Percentiles rank a stretch among this genome's conserved stretches.
Conservation (phyloP, 2,797 vertebrate genomes). For the Melopsittacus undulatus region DNA sequence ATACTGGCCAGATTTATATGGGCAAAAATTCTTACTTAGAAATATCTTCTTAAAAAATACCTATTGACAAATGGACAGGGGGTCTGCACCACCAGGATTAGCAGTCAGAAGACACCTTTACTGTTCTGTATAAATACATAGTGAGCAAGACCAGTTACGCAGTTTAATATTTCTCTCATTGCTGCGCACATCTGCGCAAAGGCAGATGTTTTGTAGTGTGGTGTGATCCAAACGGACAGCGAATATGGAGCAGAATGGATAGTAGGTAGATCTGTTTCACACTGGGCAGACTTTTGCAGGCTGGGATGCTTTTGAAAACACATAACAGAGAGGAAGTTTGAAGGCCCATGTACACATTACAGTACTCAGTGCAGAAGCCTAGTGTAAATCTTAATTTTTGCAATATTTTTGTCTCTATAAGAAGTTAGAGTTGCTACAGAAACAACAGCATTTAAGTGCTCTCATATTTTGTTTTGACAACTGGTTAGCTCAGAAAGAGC, state of each 20-base stretch:
- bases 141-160: background rate
- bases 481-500: background rate
- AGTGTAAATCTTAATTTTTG: background rate
- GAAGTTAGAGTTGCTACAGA: background rate
- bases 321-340: background rate
- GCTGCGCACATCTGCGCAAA: background rate
- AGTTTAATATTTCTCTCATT: background rate
- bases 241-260: background rate
- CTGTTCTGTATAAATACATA: background rate
- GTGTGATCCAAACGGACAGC: background rate
- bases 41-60: background rate
- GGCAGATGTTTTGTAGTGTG: background rate
- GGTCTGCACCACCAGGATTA: background rate
- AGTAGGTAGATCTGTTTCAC: background rate
- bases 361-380: background rate
- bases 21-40: background rate
- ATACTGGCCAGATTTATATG: background rate
- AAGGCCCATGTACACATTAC: background rate
- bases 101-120: background rate
- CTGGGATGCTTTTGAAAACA: background rate
- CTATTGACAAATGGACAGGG: background rate
- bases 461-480: background rate
- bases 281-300: background rate
- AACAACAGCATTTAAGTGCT: background rate
- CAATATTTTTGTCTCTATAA: background rate